Evolutionary conservation across 2,113 vertebrate genomes (phyloP), one percentile per base, ranked within the genome.

Genomic region (Pungitius pungitius): DNA sequence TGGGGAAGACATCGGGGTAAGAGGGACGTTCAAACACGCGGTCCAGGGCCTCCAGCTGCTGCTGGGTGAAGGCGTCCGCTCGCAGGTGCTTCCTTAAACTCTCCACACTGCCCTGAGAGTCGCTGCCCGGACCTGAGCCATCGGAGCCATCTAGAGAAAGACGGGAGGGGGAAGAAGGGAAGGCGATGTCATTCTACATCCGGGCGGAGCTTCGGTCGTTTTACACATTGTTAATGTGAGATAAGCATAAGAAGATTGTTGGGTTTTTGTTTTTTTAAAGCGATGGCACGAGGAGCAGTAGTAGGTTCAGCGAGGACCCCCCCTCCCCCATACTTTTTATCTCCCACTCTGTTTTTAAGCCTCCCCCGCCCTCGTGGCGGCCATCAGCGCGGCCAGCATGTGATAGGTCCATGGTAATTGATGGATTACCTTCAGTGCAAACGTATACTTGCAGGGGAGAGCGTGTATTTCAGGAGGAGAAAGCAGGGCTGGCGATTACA

Each of bases 1-100:
- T 95, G 59, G 96, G 96, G 91, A 98, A 99, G 90, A 98, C 96
- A 90, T 99, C 97, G 0, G 97, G 95, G 81, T 98, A 98, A 85
- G 96, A 97, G 33, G 98, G 97, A 77, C 97, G 96, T 92, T 99
- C 97, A 58, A 99, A 99, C 88, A 98, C 96, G 2, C 97, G 95
- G 86, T 98, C 97, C 92, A 99, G 93, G 85, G 98, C 97, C 90
- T 99, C 97, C 83, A 99, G 91, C 91, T 99, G 97, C 92, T 99
- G 97, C 91, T 98, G 97, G 40, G 97, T 98, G 90, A 99, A 99
- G 79, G 98, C 95, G 87, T 99, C 97, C 24, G 96, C 97, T 88
- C 97, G 92, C 96, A 99, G 96, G 94, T 99, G 97, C 91, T 99
- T 99, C 93, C 97, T 95, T 94, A 99, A 96, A 95, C 96, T 98